These are phyloP conservation scores for Arremon aurantiirostris DNA, from an alignment of 2,797 vertebrate species.

Conservation along the genomic window DNA sequence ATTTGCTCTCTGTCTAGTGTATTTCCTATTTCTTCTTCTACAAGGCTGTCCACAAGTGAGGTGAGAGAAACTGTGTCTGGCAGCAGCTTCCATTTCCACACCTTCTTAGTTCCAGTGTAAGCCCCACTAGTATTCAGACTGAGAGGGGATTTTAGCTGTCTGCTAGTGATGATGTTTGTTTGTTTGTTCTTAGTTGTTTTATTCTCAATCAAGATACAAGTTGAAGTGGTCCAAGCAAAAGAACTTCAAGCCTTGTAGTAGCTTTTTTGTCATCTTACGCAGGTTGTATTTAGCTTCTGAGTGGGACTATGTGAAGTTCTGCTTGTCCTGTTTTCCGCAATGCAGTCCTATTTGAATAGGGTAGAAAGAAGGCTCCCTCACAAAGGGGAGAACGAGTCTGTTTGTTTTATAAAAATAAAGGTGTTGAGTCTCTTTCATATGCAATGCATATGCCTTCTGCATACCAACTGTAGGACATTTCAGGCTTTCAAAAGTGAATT, in stretches of 20 bases:
- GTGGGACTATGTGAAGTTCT: background rate
- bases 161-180: background rate
- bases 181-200: background rate
- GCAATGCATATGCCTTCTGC: background rate
- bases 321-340: background rate
- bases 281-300: background rate
- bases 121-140: background rate
- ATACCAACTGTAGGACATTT: background rate
- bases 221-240: background rate
- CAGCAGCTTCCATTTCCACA: background rate
- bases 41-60: background rate
- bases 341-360: background rate
- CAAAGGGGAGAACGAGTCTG: background rate
- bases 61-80: background rate
- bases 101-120: background rate
- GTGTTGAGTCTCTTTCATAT: background rate
- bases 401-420: conserved; percentile 24
- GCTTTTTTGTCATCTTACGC: background rate
- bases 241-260: background rate
- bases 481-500: background rate
- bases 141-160: background rate
- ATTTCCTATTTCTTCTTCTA: background rate
- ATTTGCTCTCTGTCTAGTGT: background rate
- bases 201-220: background rate
- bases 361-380: background rate